Conservation (phyloP, 2,113 vertebrate species). For the Tachysurus fulvidraco region DNA sequence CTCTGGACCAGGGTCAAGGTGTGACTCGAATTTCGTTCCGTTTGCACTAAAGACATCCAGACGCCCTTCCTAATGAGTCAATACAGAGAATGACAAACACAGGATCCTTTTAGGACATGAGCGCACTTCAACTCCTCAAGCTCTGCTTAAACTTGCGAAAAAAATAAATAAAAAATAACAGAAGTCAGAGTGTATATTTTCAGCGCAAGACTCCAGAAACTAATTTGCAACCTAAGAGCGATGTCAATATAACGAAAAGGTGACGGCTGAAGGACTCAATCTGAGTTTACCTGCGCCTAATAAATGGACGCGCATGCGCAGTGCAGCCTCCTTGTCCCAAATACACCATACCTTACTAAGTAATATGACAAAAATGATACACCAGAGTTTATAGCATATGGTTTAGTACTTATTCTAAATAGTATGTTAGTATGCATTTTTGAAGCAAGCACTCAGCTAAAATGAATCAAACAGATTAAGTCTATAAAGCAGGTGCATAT, state of each 20-base stretch:
- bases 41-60: slow-evolving; percentile 94
- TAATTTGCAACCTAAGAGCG: slow-evolving; percentile 57
- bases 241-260: slow-evolving; percentile 60
- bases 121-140: slow-evolving; percentile 63
- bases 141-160: slow-evolving; percentile 61
- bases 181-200: slow-evolving; percentile 53
- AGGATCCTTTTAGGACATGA: slow-evolving; percentile 81
- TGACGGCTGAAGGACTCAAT: slow-evolving; percentile 60
- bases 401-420: neutral
- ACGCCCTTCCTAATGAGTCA: slow-evolving; percentile 91
- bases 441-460: slow-evolving; percentile 71
- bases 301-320: slow-evolving; percentile 43
- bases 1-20: slow-evolving; percentile 84
- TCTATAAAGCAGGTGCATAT: slow-evolving; percentile 66
- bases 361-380: neutral
- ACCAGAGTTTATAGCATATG: neutral
- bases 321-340: slow-evolving; percentile 57
- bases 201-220: slow-evolving; percentile 35
- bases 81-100: slow-evolving; percentile 91
- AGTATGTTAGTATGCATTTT: slow-evolving; percentile 57
- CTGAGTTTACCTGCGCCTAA: slow-evolving; percentile 62
- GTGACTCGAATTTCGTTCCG: slow-evolving; percentile 93
- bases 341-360: neutral
- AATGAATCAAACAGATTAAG: slow-evolving; percentile 74
- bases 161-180: neutral